These are phyloP conservation scores for Meloidogyne floridensis DNA, from an alignment of 1,140 invertebrate species.

Conservation along the genomic window DNA sequence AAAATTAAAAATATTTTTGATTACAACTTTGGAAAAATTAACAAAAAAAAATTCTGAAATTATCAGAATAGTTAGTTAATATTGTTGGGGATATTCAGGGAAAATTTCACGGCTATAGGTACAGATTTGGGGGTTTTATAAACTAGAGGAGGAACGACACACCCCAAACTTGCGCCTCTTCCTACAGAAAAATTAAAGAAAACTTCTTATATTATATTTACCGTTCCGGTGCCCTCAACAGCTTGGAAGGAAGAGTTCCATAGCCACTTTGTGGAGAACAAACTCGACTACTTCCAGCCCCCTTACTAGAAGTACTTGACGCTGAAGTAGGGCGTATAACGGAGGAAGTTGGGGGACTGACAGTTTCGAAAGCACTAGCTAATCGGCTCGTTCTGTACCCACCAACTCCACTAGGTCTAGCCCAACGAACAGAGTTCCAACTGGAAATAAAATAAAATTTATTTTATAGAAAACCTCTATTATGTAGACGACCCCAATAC, in stretches of 20 bases:
- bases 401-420: conserved; percentile 7
- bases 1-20: too few relatives aligned
- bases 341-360: conserved; percentile 21
- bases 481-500: too few relatives aligned
- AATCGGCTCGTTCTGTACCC: conserved; percentile 24
- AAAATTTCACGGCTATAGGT: too few relatives aligned
- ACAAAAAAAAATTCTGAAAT: too few relatives aligned
- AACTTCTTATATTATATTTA: not conserved
- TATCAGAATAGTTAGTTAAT: too few relatives aligned
- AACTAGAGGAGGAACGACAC: too few relatives aligned
- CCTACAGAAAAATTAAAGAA: too few relatives aligned
- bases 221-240: not conserved
- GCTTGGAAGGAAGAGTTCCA: not conserved
- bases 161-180: too few relatives aligned
- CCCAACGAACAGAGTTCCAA: conserved; percentile 35
- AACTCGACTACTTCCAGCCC: conserved; percentile 4
- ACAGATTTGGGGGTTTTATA: too few relatives aligned
- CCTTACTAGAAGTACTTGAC: not conserved
- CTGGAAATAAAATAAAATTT: not conserved
- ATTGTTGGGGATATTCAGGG: too few relatives aligned
- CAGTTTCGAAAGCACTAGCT: conserved; percentile 29
- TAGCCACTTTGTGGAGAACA: not conserved
- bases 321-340: not conserved
- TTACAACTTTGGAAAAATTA: too few relatives aligned
- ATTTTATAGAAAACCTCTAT: not conserved